Base-by-base conservation (phyloP, 2,113 vertebrate species). In the Scolopax mira region DNA sequence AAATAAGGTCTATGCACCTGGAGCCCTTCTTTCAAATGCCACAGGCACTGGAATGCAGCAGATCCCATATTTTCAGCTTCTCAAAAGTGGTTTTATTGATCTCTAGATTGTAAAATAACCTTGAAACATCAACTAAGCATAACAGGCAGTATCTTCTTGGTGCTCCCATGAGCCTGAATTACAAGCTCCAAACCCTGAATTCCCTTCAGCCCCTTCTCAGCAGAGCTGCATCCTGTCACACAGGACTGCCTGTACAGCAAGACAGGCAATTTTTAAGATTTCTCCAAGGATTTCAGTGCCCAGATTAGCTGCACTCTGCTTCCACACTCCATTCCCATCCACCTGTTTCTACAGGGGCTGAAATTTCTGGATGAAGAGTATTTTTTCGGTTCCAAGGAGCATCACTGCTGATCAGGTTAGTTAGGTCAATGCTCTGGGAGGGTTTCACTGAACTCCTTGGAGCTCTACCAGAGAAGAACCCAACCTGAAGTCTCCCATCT, bases 191-290 rank as follows among this genome's bases (percentile, higher is more conserved):
- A 37, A 67, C 18, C 31, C 31, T 19, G 31, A 88, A 28, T 48
- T 71, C 21, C 61, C 41, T 51, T n/a, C 44, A 80, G 42, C 6
- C 12, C 41, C 10, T 62, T 66, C 71, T 48, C 73, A 82, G 66
- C 73, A 78, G 71, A 71, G 46, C 31, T 70, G 21, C n/a, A 49
- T 21, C 54, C 54, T 65, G 18, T 48, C 67, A 64, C 58, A 9
- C 0, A 0, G 37, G 28, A 33, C 49, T 65, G 49, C 1, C 1
- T 2, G 8, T 55, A 64, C 64, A 64, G 67, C 64, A 60, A 30
- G 57, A n/a, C 0, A 0, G 4, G 14, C 1, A 11, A 33, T n/a
- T 67, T 77, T 62, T 8, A 37, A 54, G 30, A 64, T 79, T 14
- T 81, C 27, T 35, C 51, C 25, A 60, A 52, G 15, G 19, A 35